Evolutionary conservation across 1,140 invertebrate genomes (phyloP), one percentile per base, ranked within the genome.

Genomic region (Drosophila pallidifrons): DNA sequence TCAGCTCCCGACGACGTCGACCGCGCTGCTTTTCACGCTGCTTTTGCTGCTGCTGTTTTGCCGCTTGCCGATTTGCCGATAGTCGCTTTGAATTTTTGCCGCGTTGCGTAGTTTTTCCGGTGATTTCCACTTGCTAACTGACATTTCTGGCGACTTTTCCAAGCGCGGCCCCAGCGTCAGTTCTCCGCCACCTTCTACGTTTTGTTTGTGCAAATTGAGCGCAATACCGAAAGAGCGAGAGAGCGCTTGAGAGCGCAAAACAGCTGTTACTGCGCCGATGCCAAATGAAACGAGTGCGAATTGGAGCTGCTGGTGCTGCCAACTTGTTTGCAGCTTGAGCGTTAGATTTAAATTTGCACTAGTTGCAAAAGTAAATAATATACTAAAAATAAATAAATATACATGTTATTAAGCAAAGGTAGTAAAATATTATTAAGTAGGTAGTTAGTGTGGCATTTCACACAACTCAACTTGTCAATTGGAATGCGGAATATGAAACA

Each of bases 41-140:
- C 73, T 72, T 49, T 67, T 64, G 60, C 76, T 78, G 60, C 59
- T 72, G 61, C 64, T 75, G 35, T 67, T 67, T 85, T 70, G 68
- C 54, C 49, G 59, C 64, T 68, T 47, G 3, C 20, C 35, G 32
- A 59, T 59, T 59, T 58, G 55, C 15, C n/a, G 49, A 28, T 47
- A 38, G 30, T 71, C 59, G 66, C 30, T 78, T 75, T 73, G 52
- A 13, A 43, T 69, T 71, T 71, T 46, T 75, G 66, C 83, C 83
- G 83, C 83, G 85, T 65, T 85, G 47, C 77, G 85, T 81, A 89
- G 85, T 89, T 88, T 88, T 88, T 88, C 85, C 85, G 85, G 85
- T 81, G 85, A 85, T 89, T 89, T 89, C 81, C 85, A 88, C 85
- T 88, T 89, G 64, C 85, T 81, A 85, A 85, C 81, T 88, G 85